Percentiles rank a stretch among this genome's conserved stretches.
Evolutionary conservation across 2,888 invertebrate genomes (phyloP).

Genomic region (Euproctis similis): DNA sequence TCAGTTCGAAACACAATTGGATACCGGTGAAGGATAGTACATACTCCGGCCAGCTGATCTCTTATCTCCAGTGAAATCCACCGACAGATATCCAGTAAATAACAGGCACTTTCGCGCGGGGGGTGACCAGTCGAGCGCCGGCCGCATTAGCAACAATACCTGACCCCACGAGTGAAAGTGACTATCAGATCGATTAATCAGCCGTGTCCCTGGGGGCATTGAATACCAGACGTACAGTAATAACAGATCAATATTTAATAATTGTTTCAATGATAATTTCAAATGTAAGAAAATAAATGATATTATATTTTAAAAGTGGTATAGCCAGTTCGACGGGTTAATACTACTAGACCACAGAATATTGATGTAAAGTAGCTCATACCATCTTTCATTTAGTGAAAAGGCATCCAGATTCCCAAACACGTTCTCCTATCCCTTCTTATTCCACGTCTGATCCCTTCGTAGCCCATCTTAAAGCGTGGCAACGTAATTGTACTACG

Average conservation of each 20-base stretch:
- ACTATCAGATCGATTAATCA: slow-evolving; percentile 57
- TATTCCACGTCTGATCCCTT: too few species aligned
- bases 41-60: slow-evolving; percentile 37
- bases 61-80: slow-evolving; percentile 31
- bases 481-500: too few species aligned
- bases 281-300: too few species aligned
- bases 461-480: too few species aligned
- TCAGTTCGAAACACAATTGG: slow-evolving; percentile 5
- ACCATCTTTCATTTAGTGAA: too few species aligned
- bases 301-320: too few species aligned
- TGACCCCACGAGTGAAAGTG: slow-evolving; percentile 54
- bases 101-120: slow-evolving; percentile 37
- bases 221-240: slow-evolving; percentile 49
- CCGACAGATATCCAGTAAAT: slow-evolving; percentile 44
- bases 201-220: slow-evolving; percentile 42
- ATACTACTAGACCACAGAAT: too few species aligned
- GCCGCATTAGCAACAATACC: slow-evolving; percentile 42
- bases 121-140: slow-evolving; percentile 28
- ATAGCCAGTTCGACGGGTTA: too few species aligned
- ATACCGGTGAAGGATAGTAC: slow-evolving; percentile 31
- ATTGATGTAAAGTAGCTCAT: too few species aligned
- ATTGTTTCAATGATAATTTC: slow-evolving; percentile 55
- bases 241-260: slow-evolving; percentile 52
- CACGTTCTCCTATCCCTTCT: too few species aligned
- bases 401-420: too few species aligned